Evolutionary conservation across 2,888 invertebrate genomes (phyloP), one percentile per base, ranked within the genome.

Genomic region (Lottia gigantea): DNA sequence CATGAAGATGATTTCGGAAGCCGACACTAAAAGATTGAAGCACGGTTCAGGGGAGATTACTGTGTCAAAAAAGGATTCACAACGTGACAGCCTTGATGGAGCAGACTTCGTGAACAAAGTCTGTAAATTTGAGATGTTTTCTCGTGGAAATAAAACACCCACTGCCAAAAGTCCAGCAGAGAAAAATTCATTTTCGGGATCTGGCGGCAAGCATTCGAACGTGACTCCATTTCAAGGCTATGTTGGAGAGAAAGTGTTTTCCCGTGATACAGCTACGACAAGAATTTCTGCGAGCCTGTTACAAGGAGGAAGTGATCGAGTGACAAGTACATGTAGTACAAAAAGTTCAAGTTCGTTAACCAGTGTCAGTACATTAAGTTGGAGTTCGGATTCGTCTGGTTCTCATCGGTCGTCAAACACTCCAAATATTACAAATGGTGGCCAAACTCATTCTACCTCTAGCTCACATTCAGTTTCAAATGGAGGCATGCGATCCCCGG

Each of bases 101-200:
- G 86, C 87, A 68, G 91, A 92, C 74, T 92, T 92, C 78, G 92
- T 94, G 47, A 92, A 93, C 64, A 94, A 94, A 90, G 92, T 94
- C 1, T 93, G 93, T 0, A 93, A 94, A 87, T 94, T 94, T 88
- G 95, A 86, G 76, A 78, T 83, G 72, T 83, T 85, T 45, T 82
- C 83, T 19, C 74, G 82, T 1, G 79, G 80, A 7, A 74, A 75
- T 49, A 76, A 81, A 12, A 71, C 76, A 26, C 79, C 80, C 0
- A 75, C 75, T 26, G 75, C 76, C 14, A 80, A 78, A 75, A 76
- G 73, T 64, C 79, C 80, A 0, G 69, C 75, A 74, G 26, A 12
- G 67, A 47, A 16, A 75, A 55, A 71, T 64, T 64, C 71, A 68
- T 26, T 74, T 74, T 45, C 68, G 73, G 40, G 74, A 66, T 45